Evolutionary conservation across 2,797 vertebrate genomes (phyloP).

Genomic region (Cyprinodon diabolis): DNA sequence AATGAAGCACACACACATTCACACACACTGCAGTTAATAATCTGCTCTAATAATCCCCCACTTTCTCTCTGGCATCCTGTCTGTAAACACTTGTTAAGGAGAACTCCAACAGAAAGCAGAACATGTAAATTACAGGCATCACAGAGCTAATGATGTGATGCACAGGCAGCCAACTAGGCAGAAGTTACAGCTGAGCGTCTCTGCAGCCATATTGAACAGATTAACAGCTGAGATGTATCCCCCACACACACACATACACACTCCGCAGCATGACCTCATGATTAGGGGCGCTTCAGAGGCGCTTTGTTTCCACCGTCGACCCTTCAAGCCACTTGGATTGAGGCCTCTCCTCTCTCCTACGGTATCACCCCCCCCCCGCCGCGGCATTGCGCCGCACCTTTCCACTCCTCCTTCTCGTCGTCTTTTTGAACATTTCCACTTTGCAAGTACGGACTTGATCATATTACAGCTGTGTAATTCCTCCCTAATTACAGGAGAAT

Average conservation of each 20-base stretch:
- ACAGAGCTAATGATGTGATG: constrained; percentile 65
- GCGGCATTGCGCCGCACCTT: constrained; percentile 25
- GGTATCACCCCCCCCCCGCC: constrained; percentile 31
- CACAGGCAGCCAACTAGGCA: constrained; percentile 49
- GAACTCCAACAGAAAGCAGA: constrained; percentile 60
- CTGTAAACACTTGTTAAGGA: constrained; percentile 69
- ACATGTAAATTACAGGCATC: constrained; percentile 63
- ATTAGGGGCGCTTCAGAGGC: constrained; percentile 63
- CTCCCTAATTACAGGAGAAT: constrained; percentile 69
- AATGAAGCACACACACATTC: constrained; percentile 1
- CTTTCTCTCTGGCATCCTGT: constrained; percentile 55
- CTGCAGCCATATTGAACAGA: constrained; percentile 75
- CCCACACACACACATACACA: constrained; percentile 30
- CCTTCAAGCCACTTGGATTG: constrained; percentile 59
- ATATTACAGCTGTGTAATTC: constrained; percentile 63
- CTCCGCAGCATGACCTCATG: constrained; percentile 78
- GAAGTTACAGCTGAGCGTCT: constrained; percentile 49
- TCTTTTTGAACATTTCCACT: constrained; percentile 43
- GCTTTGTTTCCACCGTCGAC: constrained; percentile 67
- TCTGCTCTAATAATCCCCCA: constrained; percentile 48
- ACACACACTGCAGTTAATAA: constrained; percentile 48
- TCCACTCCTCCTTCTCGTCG: constrained; percentile 50
- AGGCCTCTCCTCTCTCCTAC: constrained; percentile 34
- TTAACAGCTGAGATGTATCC: constrained; percentile 73
- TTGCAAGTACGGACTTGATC: constrained; percentile 70